A percentile compares a stretch with the other conserved stretches of the same genome.
phyloP scores from a whole-genome alignment of 37 sponge, comb jelly and placozoan genomes.

The Chondrosia reniformis region DNA sequence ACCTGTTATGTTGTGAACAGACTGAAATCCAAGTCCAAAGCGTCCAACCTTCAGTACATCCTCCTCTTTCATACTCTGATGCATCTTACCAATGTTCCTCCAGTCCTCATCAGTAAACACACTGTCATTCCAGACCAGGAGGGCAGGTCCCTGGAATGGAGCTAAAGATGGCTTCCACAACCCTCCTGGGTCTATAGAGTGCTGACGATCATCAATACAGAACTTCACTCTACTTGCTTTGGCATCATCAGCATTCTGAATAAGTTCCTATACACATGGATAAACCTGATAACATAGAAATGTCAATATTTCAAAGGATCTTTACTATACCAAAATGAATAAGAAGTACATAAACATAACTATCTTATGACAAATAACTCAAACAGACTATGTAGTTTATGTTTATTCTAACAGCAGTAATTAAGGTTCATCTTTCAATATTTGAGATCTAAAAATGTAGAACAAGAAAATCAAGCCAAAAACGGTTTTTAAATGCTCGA shows the following conservation, averaged over 20 bases:
- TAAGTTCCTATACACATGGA: conserved; percentile 59
- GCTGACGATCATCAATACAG: conserved; percentile 55
- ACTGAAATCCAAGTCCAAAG: conserved; percentile 86
- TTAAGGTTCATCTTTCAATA: too few species aligned
- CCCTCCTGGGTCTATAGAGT: conserved; percentile 18
- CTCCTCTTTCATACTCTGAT: conserved; percentile 65
- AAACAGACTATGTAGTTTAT: too few species aligned
- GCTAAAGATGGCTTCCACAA: conserved; percentile 37
- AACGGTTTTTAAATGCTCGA: too few species aligned
- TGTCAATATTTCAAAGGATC: too few species aligned
- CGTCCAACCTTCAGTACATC: conserved; percentile 80
- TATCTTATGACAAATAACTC: too few species aligned
- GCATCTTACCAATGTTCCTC: conserved; percentile 55
- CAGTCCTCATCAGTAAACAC: conserved; percentile 66
- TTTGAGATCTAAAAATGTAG: too few species aligned
- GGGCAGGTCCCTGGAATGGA: conserved; percentile 73
- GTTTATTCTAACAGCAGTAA: too few species aligned
- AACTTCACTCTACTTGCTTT: conserved; percentile 60
- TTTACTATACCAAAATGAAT: too few species aligned
- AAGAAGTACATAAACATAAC: too few species aligned
- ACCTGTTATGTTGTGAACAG: conserved; percentile 85
- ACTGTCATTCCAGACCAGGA: conserved; percentile 63
- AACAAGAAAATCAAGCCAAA: too few species aligned
- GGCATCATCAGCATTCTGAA: conserved; percentile 88
- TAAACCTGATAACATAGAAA: too few species aligned